Evolutionary conservation across 2,888 invertebrate species (phyloP), one percentile per base, ranked within the genome.

Genomic region (Coenonympha arcania): DNA sequence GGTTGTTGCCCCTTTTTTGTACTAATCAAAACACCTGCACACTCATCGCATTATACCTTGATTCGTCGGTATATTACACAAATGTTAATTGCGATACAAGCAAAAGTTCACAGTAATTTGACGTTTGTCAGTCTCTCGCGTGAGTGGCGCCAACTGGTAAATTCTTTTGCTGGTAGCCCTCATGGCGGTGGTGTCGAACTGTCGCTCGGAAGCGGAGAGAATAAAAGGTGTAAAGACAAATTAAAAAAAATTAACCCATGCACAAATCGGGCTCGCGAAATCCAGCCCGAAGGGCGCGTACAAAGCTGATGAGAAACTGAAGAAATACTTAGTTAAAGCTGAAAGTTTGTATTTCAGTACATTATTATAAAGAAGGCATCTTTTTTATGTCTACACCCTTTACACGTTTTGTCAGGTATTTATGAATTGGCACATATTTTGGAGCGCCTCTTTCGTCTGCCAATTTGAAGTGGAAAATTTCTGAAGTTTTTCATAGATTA

Each of bases 191-290:
- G 54, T 52, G 51, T 62, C 55, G 18, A 61, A 63, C 63, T 65
- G 64, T 64, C 67, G 69, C 71, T 68, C 59, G 60, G 62, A 61
- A 71, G 70, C 71, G 72, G 67, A 50, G 43, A 50, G 63, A 59
- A n/a, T n/a, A n/a, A 58, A 61, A 61, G 57, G 62, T 52, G 50
- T 50, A 52, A 58, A 59, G 52, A n/a, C n/a, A n/a, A n/a, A n/a
- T n/a, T n/a, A n/a, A 58, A 64, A 59, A 60, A 64, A 65, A 64
- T 56, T 63, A 82, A 81, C 73, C 81, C 86, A 85, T 85, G 86
- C 86, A 83, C 68, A 74, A 73, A 60, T 70, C 69, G 79, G 81
- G 74, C 69, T 65, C 66, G 71, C 74, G 70, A 75, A 74, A 68
- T 69, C 62, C 19, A 71, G 66, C 74, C 77, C 73, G 72, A 71